Evolutionary conservation across 1,140 invertebrate species (phyloP).

Genomic region (Drosophila eugracilis): DNA sequence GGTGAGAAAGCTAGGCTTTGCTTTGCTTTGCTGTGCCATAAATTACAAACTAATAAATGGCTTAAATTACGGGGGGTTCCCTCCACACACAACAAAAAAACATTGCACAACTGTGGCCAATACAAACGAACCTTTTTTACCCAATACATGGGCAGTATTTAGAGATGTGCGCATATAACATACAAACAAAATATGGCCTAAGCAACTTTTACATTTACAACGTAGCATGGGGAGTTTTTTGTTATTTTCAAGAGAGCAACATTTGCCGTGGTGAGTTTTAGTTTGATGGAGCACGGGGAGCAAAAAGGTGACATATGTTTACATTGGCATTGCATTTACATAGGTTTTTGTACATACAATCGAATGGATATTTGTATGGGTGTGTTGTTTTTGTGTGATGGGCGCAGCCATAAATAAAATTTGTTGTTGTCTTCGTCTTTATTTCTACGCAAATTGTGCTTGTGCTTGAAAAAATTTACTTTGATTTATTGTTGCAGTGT

Average conservation of each 20-base stretch:
- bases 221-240: constrained; percentile 57
- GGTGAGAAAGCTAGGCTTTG: constrained; percentile 39
- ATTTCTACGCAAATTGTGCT: constrained; percentile 30
- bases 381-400: constrained; percentile 14
- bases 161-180: constrained; percentile 10
- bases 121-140: constrained; percentile 13
- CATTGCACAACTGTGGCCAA: constrained; percentile 37
- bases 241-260: constrained; percentile 28
- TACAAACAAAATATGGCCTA: constrained; percentile 26
- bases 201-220: constrained; percentile 62
- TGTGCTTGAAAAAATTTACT: constrained; percentile 33
- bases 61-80: constrained; percentile 16
- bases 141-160: constrained; percentile 18
- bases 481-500: constrained; percentile 40
- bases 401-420: constrained; percentile 43
- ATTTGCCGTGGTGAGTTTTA: constrained; percentile 33
- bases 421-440: constrained; percentile 12
- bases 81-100: background rate
- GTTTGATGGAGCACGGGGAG: background rate
- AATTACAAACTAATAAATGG: constrained; percentile 43
- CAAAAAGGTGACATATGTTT: constrained; percentile 28
- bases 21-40: constrained; percentile 23
- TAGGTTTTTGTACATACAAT: constrained; percentile 2
- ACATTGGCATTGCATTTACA: constrained; percentile 35
- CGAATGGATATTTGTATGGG: background rate